Evolutionary conservation across 1,140 invertebrate species (phyloP).

Genomic region (Drosophila pseudoobscura): DNA sequence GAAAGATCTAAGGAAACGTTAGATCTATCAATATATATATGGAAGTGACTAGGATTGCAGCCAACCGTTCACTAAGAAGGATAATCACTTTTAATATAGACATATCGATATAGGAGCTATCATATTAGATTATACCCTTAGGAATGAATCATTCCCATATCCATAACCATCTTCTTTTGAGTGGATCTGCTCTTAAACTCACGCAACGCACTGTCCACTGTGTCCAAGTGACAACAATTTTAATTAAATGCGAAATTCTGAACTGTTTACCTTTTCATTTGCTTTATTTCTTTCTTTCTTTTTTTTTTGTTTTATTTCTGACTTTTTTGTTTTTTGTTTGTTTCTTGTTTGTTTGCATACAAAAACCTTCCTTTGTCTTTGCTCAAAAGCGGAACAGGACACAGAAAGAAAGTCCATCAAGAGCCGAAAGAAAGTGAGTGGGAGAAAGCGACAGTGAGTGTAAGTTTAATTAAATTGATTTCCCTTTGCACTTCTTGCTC

Average conservation of each 20-base stretch:
- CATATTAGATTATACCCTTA: too few species aligned
- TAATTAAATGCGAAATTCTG: conserved; percentile 53
- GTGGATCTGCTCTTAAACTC: background rate
- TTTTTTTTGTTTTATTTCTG: background rate
- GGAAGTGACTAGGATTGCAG: too few species aligned
- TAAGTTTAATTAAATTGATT: conserved; percentile 53
- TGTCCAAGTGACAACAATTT: conserved; percentile 37
- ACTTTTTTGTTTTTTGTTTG: background rate
- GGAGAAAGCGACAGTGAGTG: conserved; percentile 30
- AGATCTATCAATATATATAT: too few species aligned
- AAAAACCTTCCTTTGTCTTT: conserved; percentile 34
- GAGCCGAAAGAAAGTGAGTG: conserved; percentile 34
- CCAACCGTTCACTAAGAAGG: too few species aligned
- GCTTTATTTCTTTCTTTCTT: background rate
- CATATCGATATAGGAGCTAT: too few species aligned
- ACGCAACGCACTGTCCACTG: background rate
- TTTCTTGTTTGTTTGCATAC: conserved; percentile 5
- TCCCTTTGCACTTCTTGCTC: conserved; percentile 6
- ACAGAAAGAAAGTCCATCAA: conserved; percentile 3
- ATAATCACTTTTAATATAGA: too few species aligned
- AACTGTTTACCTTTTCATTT: conserved; percentile 10
- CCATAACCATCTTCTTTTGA: background rate
- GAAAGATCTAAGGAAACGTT: too few species aligned
- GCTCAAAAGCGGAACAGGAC: background rate
- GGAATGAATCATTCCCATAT: too few species aligned